Conservation (phyloP, 2,113 vertebrate genomes). For the Pogona vitticeps region DNA sequence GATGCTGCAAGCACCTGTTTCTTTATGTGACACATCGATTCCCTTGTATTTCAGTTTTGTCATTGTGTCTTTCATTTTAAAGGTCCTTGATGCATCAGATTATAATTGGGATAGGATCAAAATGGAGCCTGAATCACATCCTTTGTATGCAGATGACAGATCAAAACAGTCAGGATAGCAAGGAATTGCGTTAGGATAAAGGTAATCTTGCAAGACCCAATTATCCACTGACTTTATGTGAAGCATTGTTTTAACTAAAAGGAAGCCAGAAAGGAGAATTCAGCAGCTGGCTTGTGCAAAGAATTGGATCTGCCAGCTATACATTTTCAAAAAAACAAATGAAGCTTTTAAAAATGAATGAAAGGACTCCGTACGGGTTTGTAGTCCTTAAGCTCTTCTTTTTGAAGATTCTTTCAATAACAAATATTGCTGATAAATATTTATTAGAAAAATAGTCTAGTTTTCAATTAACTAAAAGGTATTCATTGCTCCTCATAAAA, state of each 20-base stretch:
- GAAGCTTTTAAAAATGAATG: slow-evolving; percentile 24
- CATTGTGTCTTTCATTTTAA: background rate
- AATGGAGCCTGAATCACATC: slow-evolving; percentile 18
- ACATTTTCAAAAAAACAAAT: slow-evolving; percentile 18
- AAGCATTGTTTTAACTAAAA: slow-evolving; percentile 12
- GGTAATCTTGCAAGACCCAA: background rate
- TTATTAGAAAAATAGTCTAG: slow-evolving; percentile 22
- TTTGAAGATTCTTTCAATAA: background rate
- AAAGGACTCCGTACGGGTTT: slow-evolving; percentile 17
- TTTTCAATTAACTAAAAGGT: background rate
- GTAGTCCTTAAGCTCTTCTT: slow-evolving; percentile 17
- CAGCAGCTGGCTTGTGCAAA: background rate
- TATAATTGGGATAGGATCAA: slow-evolving; percentile 3
- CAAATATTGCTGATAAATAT: background rate
- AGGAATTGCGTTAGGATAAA: slow-evolving; percentile 12
- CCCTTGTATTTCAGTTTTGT: slow-evolving; percentile 26
- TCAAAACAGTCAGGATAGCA: slow-evolving; percentile 4
- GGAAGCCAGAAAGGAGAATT: background rate
- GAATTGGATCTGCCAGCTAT: background rate
- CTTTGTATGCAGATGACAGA: background rate
- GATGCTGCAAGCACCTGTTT: slow-evolving; percentile 14
- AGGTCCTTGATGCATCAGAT: background rate
- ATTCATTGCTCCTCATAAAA: background rate
- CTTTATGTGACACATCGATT: background rate
- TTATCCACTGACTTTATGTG: background rate